Conservation (phyloP, 2,797 vertebrate genomes). For the Coilia nasus region DNA sequence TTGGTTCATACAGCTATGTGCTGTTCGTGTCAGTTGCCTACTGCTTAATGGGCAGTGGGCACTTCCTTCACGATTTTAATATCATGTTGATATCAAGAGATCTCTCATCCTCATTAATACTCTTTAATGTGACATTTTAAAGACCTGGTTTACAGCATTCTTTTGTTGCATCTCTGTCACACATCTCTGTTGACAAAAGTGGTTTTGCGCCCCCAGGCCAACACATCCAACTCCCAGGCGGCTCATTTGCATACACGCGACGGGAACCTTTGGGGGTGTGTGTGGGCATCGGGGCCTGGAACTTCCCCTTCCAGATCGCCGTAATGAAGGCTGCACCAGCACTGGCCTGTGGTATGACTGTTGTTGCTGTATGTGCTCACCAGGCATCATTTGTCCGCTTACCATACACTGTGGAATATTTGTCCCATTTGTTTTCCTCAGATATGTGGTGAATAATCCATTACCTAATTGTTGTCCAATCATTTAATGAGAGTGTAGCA, state of each 20-base stretch:
- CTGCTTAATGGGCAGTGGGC: neutral
- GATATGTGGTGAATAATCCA: too few relatives aligned
- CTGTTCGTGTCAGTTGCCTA: neutral
- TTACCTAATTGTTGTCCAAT: too few relatives aligned
- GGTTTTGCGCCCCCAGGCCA: conserved; percentile 76
- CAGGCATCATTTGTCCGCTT: neutral
- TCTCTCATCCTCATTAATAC: too few relatives aligned
- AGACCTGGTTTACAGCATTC: neutral
- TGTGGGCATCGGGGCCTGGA: conserved; percentile 94
- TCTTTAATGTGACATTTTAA: too few relatives aligned
- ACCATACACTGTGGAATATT: neutral
- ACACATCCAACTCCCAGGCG: conserved; percentile 88
- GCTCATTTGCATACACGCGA: conserved; percentile 90
- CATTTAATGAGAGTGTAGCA: too few relatives aligned
- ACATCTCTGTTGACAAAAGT: neutral
- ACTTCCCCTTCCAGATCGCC: conserved; percentile 93
- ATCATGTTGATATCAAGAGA: neutral
- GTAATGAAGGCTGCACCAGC: conserved; percentile 91
- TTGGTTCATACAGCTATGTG: neutral
- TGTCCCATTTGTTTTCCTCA: too few relatives aligned
- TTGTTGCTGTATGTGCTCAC: neutral
- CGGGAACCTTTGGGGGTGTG: conserved; percentile 94
- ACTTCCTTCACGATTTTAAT: neutral
- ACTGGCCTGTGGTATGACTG: conserved; percentile 86
- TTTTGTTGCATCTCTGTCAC: neutral